These are phyloP conservation scores for Sarcophaga caerulescens DNA, from an alignment of 2,888 invertebrate species.

Conservation along the genomic window DNA sequence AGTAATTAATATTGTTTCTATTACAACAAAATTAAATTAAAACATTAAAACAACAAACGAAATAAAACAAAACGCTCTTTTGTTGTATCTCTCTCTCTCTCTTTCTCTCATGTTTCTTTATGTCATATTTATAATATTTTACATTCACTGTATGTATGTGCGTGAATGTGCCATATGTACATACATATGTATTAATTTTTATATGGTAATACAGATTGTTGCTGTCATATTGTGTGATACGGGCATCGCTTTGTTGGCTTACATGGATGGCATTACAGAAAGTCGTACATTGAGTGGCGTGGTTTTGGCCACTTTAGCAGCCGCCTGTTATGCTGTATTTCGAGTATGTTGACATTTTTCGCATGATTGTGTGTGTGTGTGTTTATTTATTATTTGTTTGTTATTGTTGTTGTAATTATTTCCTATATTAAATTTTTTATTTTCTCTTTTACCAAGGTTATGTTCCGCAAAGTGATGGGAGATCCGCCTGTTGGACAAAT, in stretches of 20 bases:
- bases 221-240: conserved; percentile 97
- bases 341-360: conserved; percentile 84
- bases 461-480: conserved; percentile 96
- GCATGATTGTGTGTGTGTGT: conserved; percentile 59
- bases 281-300: conserved; percentile 95
- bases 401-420: conserved; percentile 46
- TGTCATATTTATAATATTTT: background rate
- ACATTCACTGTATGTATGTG: conserved; percentile 24
- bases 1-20: conserved; percentile 76
- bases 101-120: background rate
- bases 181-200: no score
- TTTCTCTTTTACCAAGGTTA: conserved; percentile 84
- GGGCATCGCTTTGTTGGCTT: conserved; percentile 95
- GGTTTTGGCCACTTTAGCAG: conserved; percentile 93
- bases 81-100: background rate
- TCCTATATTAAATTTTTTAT: conserved; percentile 41
- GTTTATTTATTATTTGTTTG: conserved; percentile 17
- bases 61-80: background rate
- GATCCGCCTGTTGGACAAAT: conserved; percentile 96
- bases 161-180: background rate
- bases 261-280: conserved; percentile 96
- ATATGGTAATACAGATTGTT: conserved; percentile 86
- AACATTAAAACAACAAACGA: conserved; percentile 42
- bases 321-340: conserved; percentile 96
- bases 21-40: conserved; percentile 61